phyloP scores from a whole-genome alignment of 2,113 vertebrate species.

The Pygoscelis antarcticus region DNA sequence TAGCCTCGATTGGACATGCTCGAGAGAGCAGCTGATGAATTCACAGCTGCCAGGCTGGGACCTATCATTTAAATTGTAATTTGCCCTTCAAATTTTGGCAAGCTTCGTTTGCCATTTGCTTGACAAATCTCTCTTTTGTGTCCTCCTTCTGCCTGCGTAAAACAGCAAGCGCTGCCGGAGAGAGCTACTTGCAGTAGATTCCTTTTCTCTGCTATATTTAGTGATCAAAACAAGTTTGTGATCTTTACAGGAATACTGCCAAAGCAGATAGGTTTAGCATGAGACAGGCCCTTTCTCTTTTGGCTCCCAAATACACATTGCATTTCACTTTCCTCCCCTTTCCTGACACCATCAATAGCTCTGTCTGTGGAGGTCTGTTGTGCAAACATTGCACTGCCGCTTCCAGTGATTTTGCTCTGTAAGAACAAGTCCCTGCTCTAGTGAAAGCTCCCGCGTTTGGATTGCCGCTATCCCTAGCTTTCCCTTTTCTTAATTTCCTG shows the following conservation, averaged over 20 bases:
- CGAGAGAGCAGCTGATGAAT: constrained; percentile 11
- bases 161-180: not conserved
- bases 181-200: not conserved
- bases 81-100: constrained; percentile 32
- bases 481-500: not conserved
- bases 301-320: not conserved
- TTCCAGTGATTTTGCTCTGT: constrained; percentile 2
- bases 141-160: not conserved
- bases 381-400: not conserved
- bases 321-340: not conserved
- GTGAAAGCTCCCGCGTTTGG: not conserved
- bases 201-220: constrained; percentile 43
- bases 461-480: not conserved
- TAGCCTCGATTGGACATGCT: not conserved
- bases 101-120: not conserved
- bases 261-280: not conserved
- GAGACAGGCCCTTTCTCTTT: constrained; percentile 7
- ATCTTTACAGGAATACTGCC: constrained; percentile 30
- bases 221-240: not conserved
- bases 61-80: constrained; percentile 27
- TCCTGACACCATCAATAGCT: not conserved
- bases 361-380: not conserved
- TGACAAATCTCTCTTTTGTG: constrained; percentile 11
- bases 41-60: constrained; percentile 11
- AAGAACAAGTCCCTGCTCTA: not conserved